A percentile compares a stretch with the other conserved stretches of the same genome.
Evolutionary conservation across 2,797 vertebrate species (phyloP).

Genomic region (Urophycis tenuis): DNA sequence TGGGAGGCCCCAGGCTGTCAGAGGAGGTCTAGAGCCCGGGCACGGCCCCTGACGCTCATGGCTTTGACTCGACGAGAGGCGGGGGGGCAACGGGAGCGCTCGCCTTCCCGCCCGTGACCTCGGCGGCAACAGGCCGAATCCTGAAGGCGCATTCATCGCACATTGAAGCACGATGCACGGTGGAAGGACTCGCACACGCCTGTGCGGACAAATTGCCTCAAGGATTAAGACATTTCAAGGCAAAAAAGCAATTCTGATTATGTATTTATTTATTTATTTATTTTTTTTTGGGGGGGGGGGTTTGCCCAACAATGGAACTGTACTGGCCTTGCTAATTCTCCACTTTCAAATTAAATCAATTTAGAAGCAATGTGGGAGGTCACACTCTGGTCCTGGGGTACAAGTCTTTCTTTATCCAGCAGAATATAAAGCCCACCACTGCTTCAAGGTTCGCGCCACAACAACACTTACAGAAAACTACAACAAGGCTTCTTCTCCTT

Average conservation of each 20-base stretch:
- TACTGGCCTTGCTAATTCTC: slow-evolving; percentile 56
- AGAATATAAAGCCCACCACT: slow-evolving; percentile 42
- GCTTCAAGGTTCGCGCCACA: slow-evolving; percentile 57
- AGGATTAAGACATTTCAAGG: slow-evolving; percentile 40
- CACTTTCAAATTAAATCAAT: slow-evolving; percentile 51
- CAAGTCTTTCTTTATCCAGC: slow-evolving; percentile 50
- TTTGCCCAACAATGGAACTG: slow-evolving; percentile 40
- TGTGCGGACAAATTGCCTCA: slow-evolving; percentile 25
- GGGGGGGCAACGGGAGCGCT: slow-evolving; percentile 31
- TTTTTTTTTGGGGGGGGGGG: slow-evolving; percentile 10
- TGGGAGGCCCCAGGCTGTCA: slow-evolving; percentile 43
- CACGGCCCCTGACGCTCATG: slow-evolving; percentile 26
- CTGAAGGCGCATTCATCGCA: slow-evolving; percentile 33
- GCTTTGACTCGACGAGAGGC: slow-evolving; percentile 9
- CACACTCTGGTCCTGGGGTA: slow-evolving; percentile 44
- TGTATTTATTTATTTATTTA: slow-evolving; percentile 19
- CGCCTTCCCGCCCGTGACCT: slow-evolving; percentile 42
- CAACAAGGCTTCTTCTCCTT: slow-evolving; percentile 36
- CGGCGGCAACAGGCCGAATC: slow-evolving; percentile 30
- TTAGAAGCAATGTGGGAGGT: slow-evolving; percentile 46
- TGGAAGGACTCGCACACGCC: slow-evolving; percentile 16
- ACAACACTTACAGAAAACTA: slow-evolving; percentile 40
- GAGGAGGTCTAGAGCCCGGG: slow-evolving; percentile 35
- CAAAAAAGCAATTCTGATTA: slow-evolving; percentile 43
- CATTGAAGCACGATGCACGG: slow-evolving; percentile 33